These are phyloP conservation scores for Parasteatoda tepidariorum DNA, from an alignment of 1,140 invertebrate genomes.

Conservation along the genomic window DNA sequence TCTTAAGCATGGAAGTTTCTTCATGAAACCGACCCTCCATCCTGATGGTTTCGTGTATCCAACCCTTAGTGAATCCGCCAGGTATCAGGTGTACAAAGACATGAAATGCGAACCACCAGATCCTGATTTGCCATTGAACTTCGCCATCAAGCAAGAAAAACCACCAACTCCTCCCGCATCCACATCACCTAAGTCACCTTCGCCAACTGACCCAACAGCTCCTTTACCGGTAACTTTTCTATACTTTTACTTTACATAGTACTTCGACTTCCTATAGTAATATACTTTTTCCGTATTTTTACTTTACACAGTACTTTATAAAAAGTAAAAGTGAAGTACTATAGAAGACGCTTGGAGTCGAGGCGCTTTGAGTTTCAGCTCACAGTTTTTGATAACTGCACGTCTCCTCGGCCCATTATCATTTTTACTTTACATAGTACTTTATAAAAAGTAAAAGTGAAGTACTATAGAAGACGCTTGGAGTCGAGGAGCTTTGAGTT, in stretches of 20 bases:
- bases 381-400: too few relatives aligned
- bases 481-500: too few relatives aligned
- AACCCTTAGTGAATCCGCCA: constrained; percentile 2
- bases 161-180: constrained; percentile 42
- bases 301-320: too few relatives aligned
- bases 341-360: too few relatives aligned
- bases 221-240: not conserved
- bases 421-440: too few relatives aligned
- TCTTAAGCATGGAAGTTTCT: constrained; percentile 49
- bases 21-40: constrained; percentile 42
- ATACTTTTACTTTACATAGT: not conserved
- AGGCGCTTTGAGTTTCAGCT: too few relatives aligned
- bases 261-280: too few relatives aligned
- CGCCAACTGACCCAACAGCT: not conserved
- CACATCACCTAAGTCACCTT: not conserved
- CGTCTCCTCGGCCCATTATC: too few relatives aligned
- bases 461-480: too few relatives aligned
- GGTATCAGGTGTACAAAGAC: constrained; percentile 21
- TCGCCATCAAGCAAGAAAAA: constrained; percentile 55
- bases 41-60: constrained; percentile 45
- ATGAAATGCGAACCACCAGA: constrained; percentile 1
- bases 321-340: too few relatives aligned
- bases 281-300: too few relatives aligned
- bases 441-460: too few relatives aligned
- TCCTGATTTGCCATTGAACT: constrained; percentile 25